Conservation (phyloP, 2,888 invertebrate genomes). For the Drosophila longiperda region DNA sequence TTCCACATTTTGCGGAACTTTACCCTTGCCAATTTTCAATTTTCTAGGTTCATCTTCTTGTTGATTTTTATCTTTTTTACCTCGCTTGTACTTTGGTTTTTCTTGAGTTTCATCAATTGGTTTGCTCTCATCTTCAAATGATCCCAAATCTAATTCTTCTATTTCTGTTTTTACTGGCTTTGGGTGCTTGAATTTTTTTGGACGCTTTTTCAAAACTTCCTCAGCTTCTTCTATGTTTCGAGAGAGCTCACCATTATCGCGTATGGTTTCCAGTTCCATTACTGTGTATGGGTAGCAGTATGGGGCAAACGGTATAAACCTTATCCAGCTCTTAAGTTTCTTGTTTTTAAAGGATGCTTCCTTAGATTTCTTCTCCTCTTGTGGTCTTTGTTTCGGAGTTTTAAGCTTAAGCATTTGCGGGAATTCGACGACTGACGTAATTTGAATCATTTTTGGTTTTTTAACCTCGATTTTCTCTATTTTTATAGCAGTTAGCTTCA, state of each 20-base stretch:
- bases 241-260: slow-evolving; percentile 88
- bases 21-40: slow-evolving; percentile 80
- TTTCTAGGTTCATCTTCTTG: slow-evolving; percentile 64
- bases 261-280: slow-evolving; percentile 85
- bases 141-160: slow-evolving; percentile 85
- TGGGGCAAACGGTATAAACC: slow-evolving; percentile 88
- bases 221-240: slow-evolving; percentile 89
- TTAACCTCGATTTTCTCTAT: slow-evolving; percentile 87
- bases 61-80: slow-evolving; percentile 67
- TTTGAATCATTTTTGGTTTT: slow-evolving; percentile 87
- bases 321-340: slow-evolving; percentile 90
- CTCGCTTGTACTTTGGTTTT: slow-evolving; percentile 83
- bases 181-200: slow-evolving; percentile 86
- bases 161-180: slow-evolving; percentile 87
- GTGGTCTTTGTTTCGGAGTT: slow-evolving; percentile 81
- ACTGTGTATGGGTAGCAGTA: slow-evolving; percentile 81
- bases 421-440: slow-evolving; percentile 86
- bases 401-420: slow-evolving; percentile 89
- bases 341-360: slow-evolving; percentile 88
- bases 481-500: slow-evolving; percentile 86
- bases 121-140: slow-evolving; percentile 71
- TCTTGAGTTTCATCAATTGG: slow-evolving; percentile 68
- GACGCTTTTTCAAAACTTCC: slow-evolving; percentile 87
- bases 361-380: slow-evolving; percentile 85
- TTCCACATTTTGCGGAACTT: slow-evolving; percentile 78